These are phyloP conservation scores for Tethea ocularis DNA, from an alignment of 2,888 invertebrate species.

Conservation along the genomic window DNA sequence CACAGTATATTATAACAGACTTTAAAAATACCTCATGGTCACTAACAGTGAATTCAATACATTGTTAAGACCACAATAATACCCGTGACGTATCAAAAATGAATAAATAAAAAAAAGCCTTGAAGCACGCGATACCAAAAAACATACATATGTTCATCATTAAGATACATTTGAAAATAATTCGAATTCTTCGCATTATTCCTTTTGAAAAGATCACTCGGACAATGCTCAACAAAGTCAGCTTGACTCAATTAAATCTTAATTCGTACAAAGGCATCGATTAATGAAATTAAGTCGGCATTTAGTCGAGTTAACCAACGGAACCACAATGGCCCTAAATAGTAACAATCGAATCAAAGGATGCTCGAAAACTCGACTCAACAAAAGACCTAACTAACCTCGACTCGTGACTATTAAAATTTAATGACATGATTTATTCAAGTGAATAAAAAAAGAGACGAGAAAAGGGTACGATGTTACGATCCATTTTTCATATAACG, in stretches of 20 bases:
- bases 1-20: not conserved
- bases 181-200: conserved; percentile 69
- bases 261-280: conserved; percentile 80
- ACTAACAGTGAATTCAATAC: conserved; percentile 30
- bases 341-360: conserved; percentile 80
- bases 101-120: conserved; percentile 38
- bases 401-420: conserved; percentile 81
- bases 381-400: conserved; percentile 82
- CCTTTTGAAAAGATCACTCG: conserved; percentile 45
- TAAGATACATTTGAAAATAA: conserved; percentile 66
- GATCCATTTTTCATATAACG: conserved; percentile 83
- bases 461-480: conserved; percentile 82
- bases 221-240: conserved; percentile 64
- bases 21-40: conserved; percentile 22
- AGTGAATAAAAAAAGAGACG: conserved; percentile 65
- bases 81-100: conserved; percentile 42
- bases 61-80: conserved; percentile 34
- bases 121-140: conserved; percentile 62
- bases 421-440: conserved; percentile 84
- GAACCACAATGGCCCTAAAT: conserved; percentile 75
- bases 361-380: conserved; percentile 64
- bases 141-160: conserved; percentile 66
- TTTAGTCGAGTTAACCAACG: conserved; percentile 79
- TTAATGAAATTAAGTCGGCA: conserved; percentile 84
- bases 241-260: conserved; percentile 82